A percentile compares a stretch with the other conserved stretches of the same genome.
These are phyloP conservation scores for Halcyon chelicuti DNA, from an alignment of 2,797 vertebrate genomes.

Conservation along the genomic window DNA sequence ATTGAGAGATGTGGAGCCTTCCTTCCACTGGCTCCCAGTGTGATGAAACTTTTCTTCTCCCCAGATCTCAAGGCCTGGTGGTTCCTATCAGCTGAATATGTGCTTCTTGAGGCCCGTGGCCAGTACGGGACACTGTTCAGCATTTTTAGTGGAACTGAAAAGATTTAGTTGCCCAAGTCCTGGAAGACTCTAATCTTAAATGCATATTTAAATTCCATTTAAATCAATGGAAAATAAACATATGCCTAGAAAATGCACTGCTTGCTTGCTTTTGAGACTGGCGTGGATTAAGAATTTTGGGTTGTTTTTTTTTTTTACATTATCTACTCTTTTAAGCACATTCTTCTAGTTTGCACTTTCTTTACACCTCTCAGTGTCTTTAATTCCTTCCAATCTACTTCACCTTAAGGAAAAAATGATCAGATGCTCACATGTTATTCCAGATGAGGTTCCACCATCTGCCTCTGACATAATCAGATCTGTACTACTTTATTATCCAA, in stretches of 20 bases:
- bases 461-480: neutral
- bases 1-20: neutral
- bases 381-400: neutral
- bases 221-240: neutral
- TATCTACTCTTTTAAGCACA: neutral
- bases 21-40: neutral
- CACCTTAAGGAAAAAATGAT: neutral
- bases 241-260: neutral
- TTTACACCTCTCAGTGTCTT: neutral
- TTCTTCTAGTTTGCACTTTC: neutral
- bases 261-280: neutral
- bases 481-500: neutral
- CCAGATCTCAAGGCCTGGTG: neutral
- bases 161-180: neutral
- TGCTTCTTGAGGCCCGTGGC: neutral
- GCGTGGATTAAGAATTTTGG: neutral
- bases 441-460: neutral
- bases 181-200: neutral
- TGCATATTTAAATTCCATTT: neutral
- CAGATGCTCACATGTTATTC: neutral
- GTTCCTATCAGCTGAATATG: neutral
- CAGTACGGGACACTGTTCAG: neutral
- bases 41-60: neutral
- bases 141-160: neutral
- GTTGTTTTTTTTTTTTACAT: neutral